Base-by-base conservation (phyloP, 2,113 vertebrate genomes). In the Pseudopodoces humilis region DNA sequence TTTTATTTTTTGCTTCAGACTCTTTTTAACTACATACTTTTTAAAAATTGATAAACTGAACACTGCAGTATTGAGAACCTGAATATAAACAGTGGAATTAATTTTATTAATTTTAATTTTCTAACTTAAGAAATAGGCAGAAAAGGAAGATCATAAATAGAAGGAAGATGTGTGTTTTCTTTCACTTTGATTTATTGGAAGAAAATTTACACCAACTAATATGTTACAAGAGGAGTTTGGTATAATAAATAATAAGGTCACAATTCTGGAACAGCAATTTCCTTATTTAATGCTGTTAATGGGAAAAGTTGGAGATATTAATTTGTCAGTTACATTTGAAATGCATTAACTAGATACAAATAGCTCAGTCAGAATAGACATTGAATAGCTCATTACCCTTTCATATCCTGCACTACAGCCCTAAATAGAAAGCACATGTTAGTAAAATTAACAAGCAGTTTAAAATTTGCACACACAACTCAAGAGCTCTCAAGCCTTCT, bases 271-370 rank as follows among this genome's bases (percentile, higher is more conserved):
- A 95, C 87, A 91, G 14, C 62, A 60, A 89, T 95, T 96, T 95
- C 93, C 81, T 92, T 84, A 79, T 95, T 94, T 92, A 96, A 95
- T 92, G 60, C 37, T 49, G 64, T 74, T 97, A 94, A 95, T 95
- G 69, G 69, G 49, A 86, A 86, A 96, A 94, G 79, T 83, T 94
- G 63, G 52, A 71, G 37, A 89, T 89, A 71, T 89, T 91, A 91
- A 95, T 96, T 95, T 95, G 77, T 92, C 96, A 91, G 58, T 91
- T 95, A 71, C 21, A 58, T 87, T 94, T 92, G 75, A 89, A 95
- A 72, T 60, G 25, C 86, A 82, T 92, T 89, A 89, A 87, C 62
- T 65, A 86, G 83, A 60, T 62, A 46, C 37, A 82, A 94, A 89
- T 79, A 89, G 58, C 58, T 93, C 75, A 56, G 37, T 86, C 49